phyloP scores from a whole-genome alignment of 1,140 invertebrate species.

The Physella acuta region DNA sequence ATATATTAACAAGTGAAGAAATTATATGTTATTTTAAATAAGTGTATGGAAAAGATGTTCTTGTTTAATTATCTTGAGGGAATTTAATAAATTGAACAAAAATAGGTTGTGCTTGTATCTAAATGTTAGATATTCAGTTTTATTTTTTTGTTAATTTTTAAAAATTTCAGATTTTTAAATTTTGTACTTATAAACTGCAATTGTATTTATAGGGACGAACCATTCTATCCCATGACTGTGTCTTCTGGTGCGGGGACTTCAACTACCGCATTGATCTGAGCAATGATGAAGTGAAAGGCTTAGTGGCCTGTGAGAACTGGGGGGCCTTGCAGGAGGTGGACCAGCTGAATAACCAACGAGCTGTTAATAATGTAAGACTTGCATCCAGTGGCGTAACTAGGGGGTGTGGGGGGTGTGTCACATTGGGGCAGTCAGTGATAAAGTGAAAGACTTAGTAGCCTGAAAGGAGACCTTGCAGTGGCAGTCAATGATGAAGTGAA shows the following conservation, averaged over 20 bases:
- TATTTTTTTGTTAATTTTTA: neutral
- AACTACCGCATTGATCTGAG: constrained; percentile 97
- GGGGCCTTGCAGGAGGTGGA: constrained; percentile 80
- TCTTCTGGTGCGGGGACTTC: constrained; percentile 99
- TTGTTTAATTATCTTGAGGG: too few relatives aligned
- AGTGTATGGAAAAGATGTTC: too few relatives aligned
- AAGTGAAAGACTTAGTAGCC: too few relatives aligned
- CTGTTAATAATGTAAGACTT: constrained; percentile 57
- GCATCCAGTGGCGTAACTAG: too few relatives aligned
- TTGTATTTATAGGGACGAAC: constrained; percentile 70
- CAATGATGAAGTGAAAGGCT: constrained; percentile 89
- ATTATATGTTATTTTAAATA: too few relatives aligned
- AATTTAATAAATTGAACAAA: too few relatives aligned
- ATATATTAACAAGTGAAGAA: too few relatives aligned
- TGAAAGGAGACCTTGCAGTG: too few relatives aligned
- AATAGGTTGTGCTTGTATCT: neutral
- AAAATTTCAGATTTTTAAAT: neutral
- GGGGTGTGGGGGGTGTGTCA: too few relatives aligned
- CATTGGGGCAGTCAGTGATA: too few relatives aligned
- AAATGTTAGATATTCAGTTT: neutral
- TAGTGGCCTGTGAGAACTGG: constrained; percentile 78
- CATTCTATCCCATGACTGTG: constrained; percentile 92
- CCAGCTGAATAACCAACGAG: constrained; percentile 74
- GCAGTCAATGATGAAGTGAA: constrained; percentile 94
- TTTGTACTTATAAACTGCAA: too few relatives aligned